Evolutionary conservation across 2,888 invertebrate genomes (phyloP), one percentile per base, ranked within the genome.

Genomic region (Ernsta delagoae): DNA sequence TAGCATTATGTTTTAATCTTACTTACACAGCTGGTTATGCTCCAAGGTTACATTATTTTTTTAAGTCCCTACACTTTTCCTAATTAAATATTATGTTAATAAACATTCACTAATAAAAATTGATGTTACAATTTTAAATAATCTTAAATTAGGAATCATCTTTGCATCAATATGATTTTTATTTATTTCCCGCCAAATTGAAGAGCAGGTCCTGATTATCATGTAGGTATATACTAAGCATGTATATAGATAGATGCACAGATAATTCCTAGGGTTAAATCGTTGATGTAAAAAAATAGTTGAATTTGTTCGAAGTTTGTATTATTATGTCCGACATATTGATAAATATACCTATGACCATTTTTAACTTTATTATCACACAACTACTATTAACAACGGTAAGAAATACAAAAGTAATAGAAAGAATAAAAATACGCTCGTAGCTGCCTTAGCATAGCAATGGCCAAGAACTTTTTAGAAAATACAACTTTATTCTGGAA

Each of bases 1-100:
- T 56, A 45, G 53, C 66, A 66, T 24, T 24, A 45, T 61, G 41
- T 53, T 67, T 56, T 45, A 54, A 48, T 57, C 11, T 54, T 60
- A 54, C 54, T 54, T 45, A 60, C 34, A 60, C 39, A 43, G 54
- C 41, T 66, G 60, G 60, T 54, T 66, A 45, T 45, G 12, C n/a
- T 50, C 24, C 53, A 60, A n/a, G 56, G 34, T 54, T 50, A 50
- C 66, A 24, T 24, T 24, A 57, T 65, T 39, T 39, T 48, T 16
- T 57, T 36, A 53, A 56, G n/a, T 56, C 31, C 12, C 16, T 53
- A 54, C 61, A 61, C 12, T 24, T 36, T 61, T 24, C 36, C 39
- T 11, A 31, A 31, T 54, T 36, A 24, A 16, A 59, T 59, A 65
- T 31, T 24, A 24, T 24, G 24, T 24, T 24, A 24, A 24, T 24